These are phyloP conservation scores for Dendropsophus ebraccatus DNA, from an alignment of 2,113 vertebrate species.

Conservation along the genomic window DNA sequence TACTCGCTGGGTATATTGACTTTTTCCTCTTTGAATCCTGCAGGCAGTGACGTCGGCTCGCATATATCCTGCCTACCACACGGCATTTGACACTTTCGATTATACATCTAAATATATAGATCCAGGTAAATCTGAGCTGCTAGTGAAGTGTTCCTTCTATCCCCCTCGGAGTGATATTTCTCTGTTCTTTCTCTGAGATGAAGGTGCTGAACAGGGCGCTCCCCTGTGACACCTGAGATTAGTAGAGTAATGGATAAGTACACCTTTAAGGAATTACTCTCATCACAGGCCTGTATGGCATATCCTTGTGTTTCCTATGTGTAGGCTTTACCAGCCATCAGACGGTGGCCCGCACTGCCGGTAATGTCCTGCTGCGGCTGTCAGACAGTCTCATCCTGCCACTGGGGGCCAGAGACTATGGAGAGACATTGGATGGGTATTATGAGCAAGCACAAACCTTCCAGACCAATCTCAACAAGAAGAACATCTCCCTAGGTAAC, in stretches of 20 bases:
- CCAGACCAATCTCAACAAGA: constrained; percentile 42
- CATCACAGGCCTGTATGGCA: no score
- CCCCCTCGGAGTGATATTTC: no score
- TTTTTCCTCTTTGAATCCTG: not conserved
- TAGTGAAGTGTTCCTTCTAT: no score
- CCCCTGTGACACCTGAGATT: no score
- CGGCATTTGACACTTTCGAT: constrained; percentile 86
- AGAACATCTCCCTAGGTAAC: constrained; percentile 74
- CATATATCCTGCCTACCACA: constrained; percentile 90
- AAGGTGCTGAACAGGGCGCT: no score
- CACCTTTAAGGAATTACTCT: no score
- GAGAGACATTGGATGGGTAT: constrained; percentile 75
- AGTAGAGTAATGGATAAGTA: no score
- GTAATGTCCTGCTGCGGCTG: constrained; percentile 79
- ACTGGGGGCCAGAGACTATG: constrained; percentile 80
- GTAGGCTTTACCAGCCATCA: constrained; percentile 85
- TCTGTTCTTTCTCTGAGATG: no score
- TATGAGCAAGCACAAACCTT: constrained; percentile 65
- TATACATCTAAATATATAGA: constrained; percentile 82
- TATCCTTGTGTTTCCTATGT: not conserved
- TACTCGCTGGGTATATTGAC: no score
- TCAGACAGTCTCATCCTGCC: constrained; percentile 84
- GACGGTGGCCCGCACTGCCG: constrained; percentile 77
- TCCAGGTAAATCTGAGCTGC: constrained; percentile 84
- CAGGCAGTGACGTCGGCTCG: constrained; percentile 86